A percentile compares a stretch with the other conserved stretches of the same genome.
These are phyloP conservation scores for Xerus inauris DNA, from an alignment of 2,113 vertebrate genomes.

Conservation along the genomic window DNA sequence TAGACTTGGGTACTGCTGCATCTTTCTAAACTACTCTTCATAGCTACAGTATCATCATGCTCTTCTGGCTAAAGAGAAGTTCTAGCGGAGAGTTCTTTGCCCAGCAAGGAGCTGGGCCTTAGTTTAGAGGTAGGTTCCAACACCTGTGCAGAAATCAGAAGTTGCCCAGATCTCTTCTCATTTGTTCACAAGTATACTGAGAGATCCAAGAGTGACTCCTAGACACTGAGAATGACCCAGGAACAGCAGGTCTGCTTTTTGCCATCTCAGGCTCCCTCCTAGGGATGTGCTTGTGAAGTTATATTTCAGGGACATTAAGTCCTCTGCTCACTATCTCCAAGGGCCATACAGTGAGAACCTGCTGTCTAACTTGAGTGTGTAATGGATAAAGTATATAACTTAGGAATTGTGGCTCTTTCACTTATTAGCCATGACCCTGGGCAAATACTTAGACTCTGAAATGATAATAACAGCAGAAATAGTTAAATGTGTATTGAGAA, in stretches of 20 bases:
- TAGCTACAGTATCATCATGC: background rate
- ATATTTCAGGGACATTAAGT: background rate
- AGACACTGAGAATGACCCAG: background rate
- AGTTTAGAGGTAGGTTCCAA: background rate
- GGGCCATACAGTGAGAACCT: background rate
- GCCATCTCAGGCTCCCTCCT: background rate
- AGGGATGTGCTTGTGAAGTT: background rate
- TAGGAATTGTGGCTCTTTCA: background rate
- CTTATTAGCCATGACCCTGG: background rate
- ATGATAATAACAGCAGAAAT: background rate
- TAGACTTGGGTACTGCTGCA: background rate
- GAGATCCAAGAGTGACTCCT: background rate
- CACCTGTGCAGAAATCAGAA: background rate
- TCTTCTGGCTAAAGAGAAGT: background rate
- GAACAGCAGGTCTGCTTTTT: background rate
- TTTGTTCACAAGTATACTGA: background rate
- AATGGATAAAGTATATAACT: background rate
- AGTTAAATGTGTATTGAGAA: constrained; percentile 6
- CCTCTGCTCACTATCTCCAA: background rate
- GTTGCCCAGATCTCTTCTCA: background rate
- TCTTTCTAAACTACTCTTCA: background rate
- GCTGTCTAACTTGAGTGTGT: background rate
- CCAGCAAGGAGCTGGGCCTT: background rate
- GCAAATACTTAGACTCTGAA: background rate
- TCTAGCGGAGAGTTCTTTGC: background rate